Evolutionary conservation across 2,888 invertebrate genomes (phyloP).

Genomic region (Acanthopleura granulata): DNA sequence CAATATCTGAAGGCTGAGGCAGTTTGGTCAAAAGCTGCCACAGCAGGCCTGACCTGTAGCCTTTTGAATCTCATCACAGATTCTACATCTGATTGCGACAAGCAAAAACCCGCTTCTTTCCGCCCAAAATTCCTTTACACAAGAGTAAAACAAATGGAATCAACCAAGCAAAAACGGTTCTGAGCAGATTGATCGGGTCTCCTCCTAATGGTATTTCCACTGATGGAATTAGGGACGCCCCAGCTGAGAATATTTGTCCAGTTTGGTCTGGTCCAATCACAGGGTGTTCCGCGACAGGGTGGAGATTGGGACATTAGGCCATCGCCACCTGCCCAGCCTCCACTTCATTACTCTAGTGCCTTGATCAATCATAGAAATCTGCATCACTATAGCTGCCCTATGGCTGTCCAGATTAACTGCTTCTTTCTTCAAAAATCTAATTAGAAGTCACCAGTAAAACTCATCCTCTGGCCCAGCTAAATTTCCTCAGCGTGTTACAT

Average conservation of each 20-base stretch:
- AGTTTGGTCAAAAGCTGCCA: not conserved
- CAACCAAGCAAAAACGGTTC: not conserved
- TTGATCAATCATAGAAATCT: not conserved
- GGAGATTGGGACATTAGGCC: slow-evolving; percentile 17
- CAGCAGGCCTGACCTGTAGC: slow-evolving; percentile 7
- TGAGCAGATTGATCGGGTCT: not conserved
- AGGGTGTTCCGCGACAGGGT: not conserved
- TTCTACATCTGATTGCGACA: slow-evolving; percentile 14
- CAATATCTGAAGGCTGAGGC: not conserved
- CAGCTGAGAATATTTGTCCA: slow-evolving; percentile 13
- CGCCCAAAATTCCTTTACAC: slow-evolving; percentile 9
- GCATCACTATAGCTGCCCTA: not conserved
- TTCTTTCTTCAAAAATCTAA: slow-evolving; percentile 1
- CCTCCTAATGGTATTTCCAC: slow-evolving; percentile 14
- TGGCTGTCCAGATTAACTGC: not conserved
- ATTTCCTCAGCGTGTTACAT: no score
- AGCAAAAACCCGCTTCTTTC: not conserved
- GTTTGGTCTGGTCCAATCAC: not conserved
- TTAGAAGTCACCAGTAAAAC: not conserved
- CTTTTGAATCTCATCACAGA: slow-evolving; percentile 11
- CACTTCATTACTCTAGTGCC: not conserved
- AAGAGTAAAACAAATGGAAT: slow-evolving; percentile 15
- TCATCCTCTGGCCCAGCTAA: no score
- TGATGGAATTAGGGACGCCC: slow-evolving; percentile 17
- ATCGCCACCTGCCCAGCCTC: not conserved